Evolutionary conservation across 2,888 invertebrate species (phyloP).

Genomic region (Campoplex nolae): DNA sequence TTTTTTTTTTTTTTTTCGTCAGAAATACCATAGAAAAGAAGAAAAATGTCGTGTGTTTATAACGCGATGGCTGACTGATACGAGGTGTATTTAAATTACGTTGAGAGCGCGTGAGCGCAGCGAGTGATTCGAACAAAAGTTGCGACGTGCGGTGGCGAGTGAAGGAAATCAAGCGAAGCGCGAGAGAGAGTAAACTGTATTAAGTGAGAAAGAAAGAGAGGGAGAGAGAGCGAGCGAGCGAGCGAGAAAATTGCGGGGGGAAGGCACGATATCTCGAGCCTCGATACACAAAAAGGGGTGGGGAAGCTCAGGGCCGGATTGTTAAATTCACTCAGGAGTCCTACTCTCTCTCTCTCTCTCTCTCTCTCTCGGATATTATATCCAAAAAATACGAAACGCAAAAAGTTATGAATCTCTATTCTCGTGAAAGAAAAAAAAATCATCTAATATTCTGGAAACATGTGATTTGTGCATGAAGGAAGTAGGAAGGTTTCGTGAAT

Average conservation of each 20-base stretch:
- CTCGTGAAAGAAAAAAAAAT: neutral
- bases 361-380: neutral
- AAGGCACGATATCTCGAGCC: conserved; percentile 51
- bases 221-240: conserved; percentile 29
- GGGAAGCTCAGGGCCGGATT: conserved; percentile 58
- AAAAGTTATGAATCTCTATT: conserved; percentile 2
- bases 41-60: conserved; percentile 60
- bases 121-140: conserved; percentile 53
- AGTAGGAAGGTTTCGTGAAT: neutral
- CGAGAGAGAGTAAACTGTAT: conserved; percentile 33
- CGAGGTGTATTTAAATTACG: conserved; percentile 73
- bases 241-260: conserved; percentile 51
- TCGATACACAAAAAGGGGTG: conserved; percentile 46
- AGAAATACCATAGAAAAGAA: conserved; percentile 13
- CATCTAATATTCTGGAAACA: neutral
- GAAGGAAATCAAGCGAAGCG: conserved; percentile 10
- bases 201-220: conserved; percentile 46
- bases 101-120: conserved; percentile 61
- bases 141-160: conserved; percentile 34
- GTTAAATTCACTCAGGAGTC: conserved; percentile 18
- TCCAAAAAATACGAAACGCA: conserved; percentile 22
- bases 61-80: conserved; percentile 68
- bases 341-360: neutral
- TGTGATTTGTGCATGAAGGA: neutral
- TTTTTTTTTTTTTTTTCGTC: neutral